A percentile compares a stretch with the other conserved stretches of the same genome.
These are phyloP conservation scores for Sycophila sp. DNA, from an alignment of 1,140 invertebrate genomes.

Conservation along the genomic window DNA sequence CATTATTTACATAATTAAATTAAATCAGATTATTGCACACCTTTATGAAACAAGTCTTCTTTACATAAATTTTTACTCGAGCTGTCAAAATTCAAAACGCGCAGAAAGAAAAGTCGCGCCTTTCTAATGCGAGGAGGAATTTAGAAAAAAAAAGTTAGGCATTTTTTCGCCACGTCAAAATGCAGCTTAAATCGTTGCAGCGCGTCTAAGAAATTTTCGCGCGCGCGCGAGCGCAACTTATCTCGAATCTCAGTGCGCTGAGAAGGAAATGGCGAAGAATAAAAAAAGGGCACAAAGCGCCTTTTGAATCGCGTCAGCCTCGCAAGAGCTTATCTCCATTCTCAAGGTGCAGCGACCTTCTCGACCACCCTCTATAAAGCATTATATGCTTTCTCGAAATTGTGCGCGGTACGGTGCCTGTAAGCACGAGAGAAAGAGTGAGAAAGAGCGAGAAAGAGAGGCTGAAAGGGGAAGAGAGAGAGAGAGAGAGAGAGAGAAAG, in stretches of 20 bases:
- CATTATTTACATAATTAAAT: no score
- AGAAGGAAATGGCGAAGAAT: constrained; percentile 2
- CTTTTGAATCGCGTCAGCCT: constrained; percentile 22
- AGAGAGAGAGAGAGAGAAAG: neutral
- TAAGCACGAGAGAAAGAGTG: neutral
- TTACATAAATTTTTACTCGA: no score
- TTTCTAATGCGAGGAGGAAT: no score
- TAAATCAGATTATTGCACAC: no score
- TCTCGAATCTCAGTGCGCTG: neutral
- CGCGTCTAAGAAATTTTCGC: neutral
- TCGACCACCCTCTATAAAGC: constrained; percentile 26
- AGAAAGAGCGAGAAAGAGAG: neutral
- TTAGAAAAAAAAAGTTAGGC: no score
- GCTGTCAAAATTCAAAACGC: no score
- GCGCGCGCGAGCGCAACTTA: neutral
- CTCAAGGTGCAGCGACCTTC: constrained; percentile 18
- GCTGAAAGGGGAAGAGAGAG: no score
- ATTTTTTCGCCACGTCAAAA: no score
- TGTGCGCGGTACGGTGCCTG: neutral
- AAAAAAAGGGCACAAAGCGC: constrained; percentile 28
- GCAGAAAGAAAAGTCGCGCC: no score
- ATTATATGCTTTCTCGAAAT: constrained; percentile 22
- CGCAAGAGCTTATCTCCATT: constrained; percentile 25
- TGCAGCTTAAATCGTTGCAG: no score
- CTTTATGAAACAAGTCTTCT: no score